phyloP scores from a whole-genome alignment of 1,140 invertebrate genomes.

The Paraescarpia echinospica region DNA sequence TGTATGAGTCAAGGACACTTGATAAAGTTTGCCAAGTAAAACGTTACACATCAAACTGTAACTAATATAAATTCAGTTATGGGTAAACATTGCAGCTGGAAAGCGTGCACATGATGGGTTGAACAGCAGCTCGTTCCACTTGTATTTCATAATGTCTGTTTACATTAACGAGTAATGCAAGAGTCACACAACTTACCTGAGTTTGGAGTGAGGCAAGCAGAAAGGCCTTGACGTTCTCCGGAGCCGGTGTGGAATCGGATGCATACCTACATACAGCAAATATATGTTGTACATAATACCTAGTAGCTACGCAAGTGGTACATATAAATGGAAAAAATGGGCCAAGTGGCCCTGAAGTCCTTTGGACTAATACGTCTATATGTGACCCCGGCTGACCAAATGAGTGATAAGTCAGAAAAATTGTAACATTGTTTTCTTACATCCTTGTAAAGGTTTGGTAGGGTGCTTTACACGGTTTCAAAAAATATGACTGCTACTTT shows the following conservation, averaged over 20 bases:
- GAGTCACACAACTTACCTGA: background rate
- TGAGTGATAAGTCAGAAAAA: too few species aligned
- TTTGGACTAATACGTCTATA: too few species aligned
- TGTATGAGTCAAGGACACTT: background rate
- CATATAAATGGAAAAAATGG: background rate
- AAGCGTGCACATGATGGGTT: background rate
- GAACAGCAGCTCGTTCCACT: background rate
- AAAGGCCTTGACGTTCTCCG: conserved; percentile 11
- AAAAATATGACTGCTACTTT: too few species aligned
- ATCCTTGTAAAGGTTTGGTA: too few species aligned
- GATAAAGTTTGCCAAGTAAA: background rate
- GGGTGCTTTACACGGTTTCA: too few species aligned
- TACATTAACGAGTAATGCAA: background rate
- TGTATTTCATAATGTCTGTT: background rate
- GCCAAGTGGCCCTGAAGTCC: too few species aligned
- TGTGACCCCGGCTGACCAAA: too few species aligned
- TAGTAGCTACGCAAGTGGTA: background rate
- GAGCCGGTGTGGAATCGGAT: background rate
- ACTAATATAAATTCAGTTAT: background rate
- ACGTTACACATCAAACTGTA: background rate
- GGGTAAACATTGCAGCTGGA: too few species aligned
- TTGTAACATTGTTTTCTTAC: too few species aligned
- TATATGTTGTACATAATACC: background rate
- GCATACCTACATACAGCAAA: conserved; percentile 10
- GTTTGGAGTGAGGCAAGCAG: conserved; percentile 15